Evolutionary conservation across 2,888 invertebrate species (phyloP).

Genomic region (Danaus chrysippus): DNA sequence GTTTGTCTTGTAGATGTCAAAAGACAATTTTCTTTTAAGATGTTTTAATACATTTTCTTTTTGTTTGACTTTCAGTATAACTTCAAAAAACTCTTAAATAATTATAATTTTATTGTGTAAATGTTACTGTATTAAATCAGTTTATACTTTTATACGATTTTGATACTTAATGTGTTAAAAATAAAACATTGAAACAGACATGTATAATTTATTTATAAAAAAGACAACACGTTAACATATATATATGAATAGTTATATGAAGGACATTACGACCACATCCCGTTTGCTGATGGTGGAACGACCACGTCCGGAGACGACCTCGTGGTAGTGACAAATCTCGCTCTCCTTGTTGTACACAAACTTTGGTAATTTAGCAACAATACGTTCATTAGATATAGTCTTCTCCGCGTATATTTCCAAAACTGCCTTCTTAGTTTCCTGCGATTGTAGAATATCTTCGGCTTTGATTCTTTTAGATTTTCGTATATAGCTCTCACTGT

Average conservation of each 20-base stretch:
- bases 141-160: too few relatives aligned
- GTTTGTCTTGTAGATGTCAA: too few relatives aligned
- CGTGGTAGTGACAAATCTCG: constrained; percentile 29
- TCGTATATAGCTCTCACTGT: constrained; percentile 14
- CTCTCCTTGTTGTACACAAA: constrained; percentile 49
- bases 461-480: constrained; percentile 22
- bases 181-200: too few relatives aligned
- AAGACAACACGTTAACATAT: constrained; percentile 19
- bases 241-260: constrained; percentile 32
- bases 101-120: too few relatives aligned
- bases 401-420: constrained; percentile 61
- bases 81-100: too few relatives aligned
- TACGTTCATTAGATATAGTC: constrained; percentile 39
- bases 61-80: too few relatives aligned
- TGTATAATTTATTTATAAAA: constrained; percentile 5
- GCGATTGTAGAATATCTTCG: constrained; percentile 55
- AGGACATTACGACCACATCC: constrained; percentile 43
- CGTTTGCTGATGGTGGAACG: constrained; percentile 33
- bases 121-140: too few relatives aligned
- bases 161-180: too few relatives aligned
- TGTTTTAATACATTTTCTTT: too few relatives aligned
- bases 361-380: constrained; percentile 59
- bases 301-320: constrained; percentile 11
- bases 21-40: too few relatives aligned
- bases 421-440: constrained; percentile 64